These are phyloP conservation scores for Synergus itoensis DNA, from an alignment of 2,888 invertebrate genomes.

Conservation along the genomic window DNA sequence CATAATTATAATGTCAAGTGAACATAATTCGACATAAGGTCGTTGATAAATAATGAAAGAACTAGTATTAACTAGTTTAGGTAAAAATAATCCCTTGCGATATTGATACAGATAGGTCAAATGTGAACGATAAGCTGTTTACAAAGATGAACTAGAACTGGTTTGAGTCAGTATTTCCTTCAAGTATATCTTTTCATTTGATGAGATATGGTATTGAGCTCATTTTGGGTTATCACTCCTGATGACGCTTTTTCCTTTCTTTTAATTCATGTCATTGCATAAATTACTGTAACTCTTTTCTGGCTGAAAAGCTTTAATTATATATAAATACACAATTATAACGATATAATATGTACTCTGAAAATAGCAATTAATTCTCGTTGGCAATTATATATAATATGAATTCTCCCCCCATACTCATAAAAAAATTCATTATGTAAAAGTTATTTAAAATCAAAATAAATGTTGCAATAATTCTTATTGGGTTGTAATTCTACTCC, in stretches of 20 bases:
- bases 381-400: no score
- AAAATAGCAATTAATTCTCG: no score
- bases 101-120: not conserved
- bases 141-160: not conserved
- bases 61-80: not conserved
- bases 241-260: not conserved
- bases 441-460: no score
- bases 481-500: no score
- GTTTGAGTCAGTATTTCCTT: constrained; percentile 12
- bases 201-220: not conserved
- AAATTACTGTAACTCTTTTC: not conserved
- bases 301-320: not conserved
- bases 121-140: constrained; percentile 22
- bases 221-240: not conserved
- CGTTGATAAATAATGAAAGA: not conserved
- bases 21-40: not conserved
- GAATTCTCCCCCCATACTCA: no score
- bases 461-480: no score
- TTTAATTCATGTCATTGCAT: not conserved
- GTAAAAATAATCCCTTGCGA: not conserved
- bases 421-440: no score
- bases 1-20: not conserved
- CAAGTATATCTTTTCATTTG: not conserved
- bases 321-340: no score
- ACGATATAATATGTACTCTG: no score